Conservation (phyloP, 2,888 invertebrate genomes). For the Luperina testacea region DNA sequence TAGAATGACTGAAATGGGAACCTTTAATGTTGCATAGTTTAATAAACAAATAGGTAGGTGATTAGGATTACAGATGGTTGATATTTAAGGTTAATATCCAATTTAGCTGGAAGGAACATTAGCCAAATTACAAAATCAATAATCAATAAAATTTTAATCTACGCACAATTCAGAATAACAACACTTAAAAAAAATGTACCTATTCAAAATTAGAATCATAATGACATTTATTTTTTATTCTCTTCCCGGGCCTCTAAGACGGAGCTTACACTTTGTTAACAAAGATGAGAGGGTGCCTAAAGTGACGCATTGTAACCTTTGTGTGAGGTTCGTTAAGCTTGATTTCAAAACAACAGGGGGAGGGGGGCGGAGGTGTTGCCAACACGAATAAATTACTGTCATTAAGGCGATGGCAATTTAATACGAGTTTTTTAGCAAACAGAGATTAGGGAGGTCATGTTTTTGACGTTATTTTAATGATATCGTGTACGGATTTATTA, state of each 20-base stretch:
- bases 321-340: slow-evolving; percentile 48
- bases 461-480: slow-evolving; percentile 13
- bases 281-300: slow-evolving; percentile 27
- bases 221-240: slow-evolving; percentile 14
- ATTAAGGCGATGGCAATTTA: slow-evolving; percentile 29
- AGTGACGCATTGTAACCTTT: slow-evolving; percentile 29
- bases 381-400: slow-evolving; percentile 41
- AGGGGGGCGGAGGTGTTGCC: slow-evolving; percentile 18
- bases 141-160: neutral
- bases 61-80: neutral
- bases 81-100: neutral
- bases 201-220: slow-evolving; percentile 7
- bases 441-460: slow-evolving; percentile 12
- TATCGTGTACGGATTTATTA: neutral
- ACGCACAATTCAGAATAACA: slow-evolving; percentile 12
- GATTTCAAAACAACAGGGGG: slow-evolving; percentile 40
- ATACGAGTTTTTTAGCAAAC: slow-evolving; percentile 26
- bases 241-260: slow-evolving; percentile 1
- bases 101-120: neutral
- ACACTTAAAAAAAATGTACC: neutral
- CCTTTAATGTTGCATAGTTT: neutral
- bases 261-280: slow-evolving; percentile 44
- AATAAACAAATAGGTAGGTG: neutral
- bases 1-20: neutral
- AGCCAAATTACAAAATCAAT: neutral